Percentiles rank a stretch among this genome's conserved stretches.
Evolutionary conservation across 1,140 invertebrate genomes (phyloP).

Genomic region (Sarcophaga peregrina): DNA sequence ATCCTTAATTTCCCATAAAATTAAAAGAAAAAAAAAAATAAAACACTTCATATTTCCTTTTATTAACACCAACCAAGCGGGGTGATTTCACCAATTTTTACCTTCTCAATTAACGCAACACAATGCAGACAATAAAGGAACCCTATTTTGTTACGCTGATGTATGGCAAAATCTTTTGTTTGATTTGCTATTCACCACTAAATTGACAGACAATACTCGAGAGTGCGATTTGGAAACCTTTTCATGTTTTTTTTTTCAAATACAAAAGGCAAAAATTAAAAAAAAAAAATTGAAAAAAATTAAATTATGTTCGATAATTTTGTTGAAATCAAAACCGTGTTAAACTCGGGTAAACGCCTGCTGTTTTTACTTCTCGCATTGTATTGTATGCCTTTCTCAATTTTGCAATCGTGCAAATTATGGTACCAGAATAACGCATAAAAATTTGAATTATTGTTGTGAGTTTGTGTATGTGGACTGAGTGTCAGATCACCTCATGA

Average conservation of each 20-base stretch:
- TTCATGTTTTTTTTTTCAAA: background rate
- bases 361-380: background rate
- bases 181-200: slow-evolving; percentile 6
- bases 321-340: slow-evolving; percentile 16
- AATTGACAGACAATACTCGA: background rate
- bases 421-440: background rate
- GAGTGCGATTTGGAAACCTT: background rate
- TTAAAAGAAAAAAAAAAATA: too few relatives aligned
- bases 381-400: too few relatives aligned
- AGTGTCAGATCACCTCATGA: background rate
- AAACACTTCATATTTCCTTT: too few relatives aligned
- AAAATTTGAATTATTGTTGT: background rate
- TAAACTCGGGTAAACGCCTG: slow-evolving; percentile 9
- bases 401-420: background rate
- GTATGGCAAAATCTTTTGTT: background rate
- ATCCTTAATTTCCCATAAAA: too few relatives aligned
- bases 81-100: background rate
- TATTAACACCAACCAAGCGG: too few relatives aligned
- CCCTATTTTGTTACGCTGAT: background rate
- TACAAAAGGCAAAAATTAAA: too few relatives aligned
- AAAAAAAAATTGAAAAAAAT: too few relatives aligned
- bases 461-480: background rate
- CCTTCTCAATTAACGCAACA: background rate
- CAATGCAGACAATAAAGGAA: background rate
- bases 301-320: background rate